Evolutionary conservation across 2,888 invertebrate genomes (phyloP), one percentile per base, ranked within the genome.

Genomic region (Colostygia pectinataria): DNA sequence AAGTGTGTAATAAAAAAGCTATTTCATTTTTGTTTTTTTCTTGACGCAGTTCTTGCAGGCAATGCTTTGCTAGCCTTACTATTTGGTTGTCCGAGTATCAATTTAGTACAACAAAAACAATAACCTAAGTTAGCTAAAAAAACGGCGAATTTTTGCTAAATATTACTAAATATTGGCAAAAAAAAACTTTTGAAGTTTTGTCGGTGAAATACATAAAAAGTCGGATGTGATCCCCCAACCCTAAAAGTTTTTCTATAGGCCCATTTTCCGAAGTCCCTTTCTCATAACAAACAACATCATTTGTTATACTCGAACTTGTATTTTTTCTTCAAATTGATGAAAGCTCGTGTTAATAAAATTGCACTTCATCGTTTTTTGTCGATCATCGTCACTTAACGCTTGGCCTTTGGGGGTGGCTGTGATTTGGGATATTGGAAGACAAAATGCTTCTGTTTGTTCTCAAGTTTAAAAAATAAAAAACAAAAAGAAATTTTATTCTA

Each of bases 371-470:
- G 82, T 55, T 85, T 89, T 90, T 89, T 86, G 89, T 88, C 82
- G 89, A 90, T 90, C 90, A 90, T 83, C 87, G 86, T 89, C 89
- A 89, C 90, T 89, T 90, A 89, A 77, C 75, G 73, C 76, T 41
- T 41, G 48, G 37, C 46, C 40, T 67, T 59, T 66, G 63, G 53
- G 66, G 71, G 82, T 74, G 77, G 14, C 71, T 49, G 53, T 57
- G 61, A 8, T 15, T 56, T 58, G 12, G 3, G 9, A 7, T 7
- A 10, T 33, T 32, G 0, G 5, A 5, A 38, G 40, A 52, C 14
- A 29, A 40, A 10, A 9, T 29, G 3, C 4, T 10, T 1, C 12
- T 8, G 12, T 13, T 13, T 6, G 7, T 4, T 29, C 1, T 9
- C 9, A 25, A 25, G 9, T 1, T 5, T 25, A n/a, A 25, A 25